Evolutionary conservation across 92 coral and sea anemone species (phyloP), one percentile per base, ranked within the genome.

Genomic region (Isaurus tuberculatus): DNA sequence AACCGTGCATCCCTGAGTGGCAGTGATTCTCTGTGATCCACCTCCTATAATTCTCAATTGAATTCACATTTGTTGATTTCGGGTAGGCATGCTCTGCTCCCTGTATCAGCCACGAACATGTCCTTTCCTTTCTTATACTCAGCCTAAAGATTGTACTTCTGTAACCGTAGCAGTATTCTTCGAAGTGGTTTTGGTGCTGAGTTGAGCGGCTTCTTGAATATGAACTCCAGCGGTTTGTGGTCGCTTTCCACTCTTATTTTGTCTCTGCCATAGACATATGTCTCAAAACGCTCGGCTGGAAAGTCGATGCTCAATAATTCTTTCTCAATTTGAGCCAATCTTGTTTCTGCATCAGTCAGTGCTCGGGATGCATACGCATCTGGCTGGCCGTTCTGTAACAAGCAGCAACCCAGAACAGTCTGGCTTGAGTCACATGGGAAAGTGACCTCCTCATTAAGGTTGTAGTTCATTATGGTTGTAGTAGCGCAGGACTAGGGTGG

Each of bases 51-150:
- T 64, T 83, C 86, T 31, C 73, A 42, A 31, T 32, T 19, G 1
- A 8, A 19, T 0, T 51, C n/a, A n/a, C 60, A 1, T 1, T 0
- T 19, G 14, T 79, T 87, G 25, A 83, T 87, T 28, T 87, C 90
- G n/a, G 86, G 90, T n/a, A 78, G 79, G 0, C 0, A 51, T 14
- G 93, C 87, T 34, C 89, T 58, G 79, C 91, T 87, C 15, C 83
- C 75, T 2, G 94, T 90, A 58, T 90, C 91, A 1, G 94, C 89
- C 58, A 87, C 20, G 31, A 42, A 82, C 81, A 84, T 77, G 13
- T 87, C 75, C 48, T 84, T 79, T 20, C 89, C 94, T 70, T 87
- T 90, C 60, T 87, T 84, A 86, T 86, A 86, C n/a, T 14, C 30
- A 3, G 85, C 30, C 20, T 46, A 7, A 30, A 90, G 86, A 55